Evolutionary conservation across 2,888 invertebrate species (phyloP), one percentile per base, ranked within the genome.

Genomic region (Augiades crinisus): DNA sequence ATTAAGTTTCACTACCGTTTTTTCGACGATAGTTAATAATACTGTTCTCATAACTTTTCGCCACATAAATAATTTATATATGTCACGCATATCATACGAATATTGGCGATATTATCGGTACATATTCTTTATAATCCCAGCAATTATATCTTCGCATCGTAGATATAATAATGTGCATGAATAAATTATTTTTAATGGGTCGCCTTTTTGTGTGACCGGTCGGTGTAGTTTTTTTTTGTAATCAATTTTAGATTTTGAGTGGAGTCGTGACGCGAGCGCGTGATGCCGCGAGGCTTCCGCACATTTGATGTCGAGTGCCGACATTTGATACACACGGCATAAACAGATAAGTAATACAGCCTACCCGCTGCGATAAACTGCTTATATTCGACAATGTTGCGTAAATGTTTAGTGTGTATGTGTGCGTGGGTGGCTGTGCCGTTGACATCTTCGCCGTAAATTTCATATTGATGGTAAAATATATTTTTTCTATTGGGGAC

Each of bases 161-260:
- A 67, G 62, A 71, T 75, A 76, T 77, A 78, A 75, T 73, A 73
- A 75, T 70, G 63, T 61, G 54, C 40, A 58, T 78, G 81, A 84
- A 85, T 85, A 81, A 76, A 81, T 86, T 84, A 81, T 72, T 68
- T 71, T 67, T 79, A 75, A 81, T 80, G 72, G 70, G 65, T 70
- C 68, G 67, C 69, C 75, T 81, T 76, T 82, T 81, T 70, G 63
- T 55, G 36, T 58, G 63, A 69, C 69, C 67, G 68, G 68, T 72
- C 64, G 58, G 55, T 63, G 59, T 62, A 70, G 67, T 68, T 75
- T 78, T 80, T 41, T 78, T 82, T 81, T 65, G 72, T 80, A 82
- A 82, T 82, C 80, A 81, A 81, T 82, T 81, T 84, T 79, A 78
- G 72, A 83, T 85, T 84, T 81, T 78, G 76, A 79, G 73, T 78